Evolutionary conservation across 1,140 invertebrate genomes (phyloP).

Genomic region (Apocrypta bakeri): DNA sequence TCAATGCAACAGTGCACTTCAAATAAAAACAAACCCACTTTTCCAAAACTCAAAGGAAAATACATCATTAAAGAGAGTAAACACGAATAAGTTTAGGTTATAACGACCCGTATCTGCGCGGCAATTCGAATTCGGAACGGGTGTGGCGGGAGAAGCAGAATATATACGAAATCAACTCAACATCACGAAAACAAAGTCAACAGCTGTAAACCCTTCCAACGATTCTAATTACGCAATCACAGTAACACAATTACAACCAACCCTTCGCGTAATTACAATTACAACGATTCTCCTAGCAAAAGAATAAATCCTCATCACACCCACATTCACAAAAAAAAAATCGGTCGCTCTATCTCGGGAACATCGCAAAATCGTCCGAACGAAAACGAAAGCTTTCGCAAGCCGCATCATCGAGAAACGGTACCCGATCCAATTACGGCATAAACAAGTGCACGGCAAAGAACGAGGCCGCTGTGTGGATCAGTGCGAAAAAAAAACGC

Average conservation of each 20-base stretch:
- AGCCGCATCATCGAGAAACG: not conserved
- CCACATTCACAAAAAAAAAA: not conserved
- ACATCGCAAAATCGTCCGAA: no score
- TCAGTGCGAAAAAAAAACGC: constrained; percentile 30
- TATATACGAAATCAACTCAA: constrained; percentile 8
- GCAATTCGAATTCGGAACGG: constrained; percentile 70
- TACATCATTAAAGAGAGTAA: constrained; percentile 4
- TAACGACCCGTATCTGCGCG: constrained; percentile 62
- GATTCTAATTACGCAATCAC: not conserved
- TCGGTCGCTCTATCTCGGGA: no score
- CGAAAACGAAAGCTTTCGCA: not conserved
- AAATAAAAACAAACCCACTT: no score
- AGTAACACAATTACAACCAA: no score
- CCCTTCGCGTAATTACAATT: no score
- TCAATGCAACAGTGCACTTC: not conserved
- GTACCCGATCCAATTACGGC: not conserved
- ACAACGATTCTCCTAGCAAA: no score
- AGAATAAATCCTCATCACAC: no score
- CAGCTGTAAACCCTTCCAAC: not conserved
- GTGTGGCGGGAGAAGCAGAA: constrained; percentile 65
- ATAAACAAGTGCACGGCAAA: constrained; percentile 9
- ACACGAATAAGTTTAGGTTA: constrained; percentile 66
- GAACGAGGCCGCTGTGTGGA: not conserved
- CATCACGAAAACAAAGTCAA: not conserved
- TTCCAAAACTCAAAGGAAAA: not conserved